A percentile compares a stretch with the other conserved stretches of the same genome.
Evolutionary conservation across 2,797 vertebrate species (phyloP).

Genomic region (Hephaestus fuliginosus): DNA sequence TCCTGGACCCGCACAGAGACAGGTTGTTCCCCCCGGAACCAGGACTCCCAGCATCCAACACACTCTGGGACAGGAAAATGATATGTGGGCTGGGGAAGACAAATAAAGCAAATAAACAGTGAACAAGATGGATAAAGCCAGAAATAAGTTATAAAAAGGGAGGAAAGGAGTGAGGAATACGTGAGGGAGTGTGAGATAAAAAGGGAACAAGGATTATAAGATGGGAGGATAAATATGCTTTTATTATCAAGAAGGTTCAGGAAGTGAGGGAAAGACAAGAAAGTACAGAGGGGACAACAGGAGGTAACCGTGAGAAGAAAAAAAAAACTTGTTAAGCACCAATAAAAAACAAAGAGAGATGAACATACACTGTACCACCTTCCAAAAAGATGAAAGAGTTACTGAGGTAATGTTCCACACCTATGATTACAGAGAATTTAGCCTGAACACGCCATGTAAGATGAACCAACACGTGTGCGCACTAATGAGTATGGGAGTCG

Average conservation of each 20-base stretch:
- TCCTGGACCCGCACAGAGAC: slow-evolving; percentile 91
- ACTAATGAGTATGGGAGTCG: slow-evolving; percentile 42
- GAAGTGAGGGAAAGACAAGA: slow-evolving; percentile 22
- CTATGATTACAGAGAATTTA: slow-evolving; percentile 78
- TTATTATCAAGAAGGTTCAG: slow-evolving; percentile 19
- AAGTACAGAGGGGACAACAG: slow-evolving; percentile 15
- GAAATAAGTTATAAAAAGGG: slow-evolving; percentile 16
- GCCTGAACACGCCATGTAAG: slow-evolving; percentile 71
- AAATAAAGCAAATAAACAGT: slow-evolving; percentile 57
- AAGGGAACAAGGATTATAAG: slow-evolving; percentile 8
- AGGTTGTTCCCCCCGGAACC: slow-evolving; percentile 59
- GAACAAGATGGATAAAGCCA: slow-evolving; percentile 3
- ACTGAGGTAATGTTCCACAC: slow-evolving; percentile 69
- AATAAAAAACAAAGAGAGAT: slow-evolving; percentile 10
- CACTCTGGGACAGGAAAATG: slow-evolving; percentile 95
- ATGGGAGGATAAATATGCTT: slow-evolving; percentile 17
- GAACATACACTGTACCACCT: slow-evolving; percentile 29
- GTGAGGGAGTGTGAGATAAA: slow-evolving; percentile 6
- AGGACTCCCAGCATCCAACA: slow-evolving; percentile 73
- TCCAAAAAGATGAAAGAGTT: slow-evolving; percentile 60
- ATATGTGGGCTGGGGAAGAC: slow-evolving; percentile 92
- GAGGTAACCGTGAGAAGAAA: not conserved
- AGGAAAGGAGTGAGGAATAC: slow-evolving; percentile 12
- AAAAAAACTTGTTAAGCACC: slow-evolving; percentile 3
- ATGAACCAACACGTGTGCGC: slow-evolving; percentile 22